A percentile compares a stretch with the other conserved stretches of the same genome.
Conservation (phyloP, 2,113 vertebrate genomes). For the Laticauda colubrina region DNA sequence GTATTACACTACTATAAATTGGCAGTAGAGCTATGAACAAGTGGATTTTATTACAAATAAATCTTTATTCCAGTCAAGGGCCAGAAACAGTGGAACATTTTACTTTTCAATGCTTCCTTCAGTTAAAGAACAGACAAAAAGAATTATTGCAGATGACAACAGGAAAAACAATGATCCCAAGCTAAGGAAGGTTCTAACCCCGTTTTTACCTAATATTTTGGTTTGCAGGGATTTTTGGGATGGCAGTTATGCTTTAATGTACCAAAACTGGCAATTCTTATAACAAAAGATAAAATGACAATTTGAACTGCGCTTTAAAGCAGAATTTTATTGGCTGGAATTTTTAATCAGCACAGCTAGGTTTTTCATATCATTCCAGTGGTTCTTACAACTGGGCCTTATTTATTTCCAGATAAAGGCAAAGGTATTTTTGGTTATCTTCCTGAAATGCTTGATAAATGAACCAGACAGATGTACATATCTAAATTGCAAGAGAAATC, state of each 20-base stretch:
- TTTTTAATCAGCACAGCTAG: not conserved
- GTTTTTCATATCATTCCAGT: not conserved
- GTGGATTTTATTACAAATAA: not conserved
- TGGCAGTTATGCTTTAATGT: not conserved
- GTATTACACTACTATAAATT: not conserved
- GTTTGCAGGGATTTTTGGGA: not conserved
- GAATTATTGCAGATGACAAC: not conserved
- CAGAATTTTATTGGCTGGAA: not conserved
- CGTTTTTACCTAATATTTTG: not conserved
- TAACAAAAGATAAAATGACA: not conserved
- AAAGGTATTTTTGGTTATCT: not conserved
- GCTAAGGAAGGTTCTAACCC: not conserved
- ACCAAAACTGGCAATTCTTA: not conserved
- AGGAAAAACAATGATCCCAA: not conserved
- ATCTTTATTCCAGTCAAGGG: not conserved
- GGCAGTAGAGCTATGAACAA: not conserved
- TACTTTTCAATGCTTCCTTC: not conserved
- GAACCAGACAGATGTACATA: not conserved
- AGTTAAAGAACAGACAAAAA: not conserved
- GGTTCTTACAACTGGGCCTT: not conserved
- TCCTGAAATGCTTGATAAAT: not conserved
- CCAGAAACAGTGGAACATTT: not conserved
- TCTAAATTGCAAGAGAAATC: not conserved
- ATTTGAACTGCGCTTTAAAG: not conserved
- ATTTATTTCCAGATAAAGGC: not conserved